Evolutionary conservation across 1,140 invertebrate genomes (phyloP).

Genomic region (Conus ventricosus): DNA sequence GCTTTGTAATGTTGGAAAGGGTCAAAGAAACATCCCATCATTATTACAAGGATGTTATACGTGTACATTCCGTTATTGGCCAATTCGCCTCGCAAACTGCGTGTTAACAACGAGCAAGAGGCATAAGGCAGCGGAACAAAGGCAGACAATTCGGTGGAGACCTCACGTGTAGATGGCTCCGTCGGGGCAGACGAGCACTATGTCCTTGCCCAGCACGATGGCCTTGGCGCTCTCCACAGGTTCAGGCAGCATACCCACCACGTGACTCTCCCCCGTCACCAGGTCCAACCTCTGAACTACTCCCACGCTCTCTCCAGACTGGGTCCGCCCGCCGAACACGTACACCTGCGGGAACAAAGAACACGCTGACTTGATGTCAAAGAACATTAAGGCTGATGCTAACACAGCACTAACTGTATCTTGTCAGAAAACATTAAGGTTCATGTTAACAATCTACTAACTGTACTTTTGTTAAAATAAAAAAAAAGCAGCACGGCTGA

Average conservation of each 20-base stretch:
- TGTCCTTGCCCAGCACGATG: conserved; percentile 19
- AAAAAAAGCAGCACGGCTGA: not conserved
- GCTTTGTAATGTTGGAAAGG: too few species aligned
- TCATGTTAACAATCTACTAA: too few species aligned
- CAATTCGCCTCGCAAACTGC: too few species aligned
- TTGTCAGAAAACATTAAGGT: too few species aligned
- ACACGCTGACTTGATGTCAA: not conserved
- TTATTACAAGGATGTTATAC: too few species aligned
- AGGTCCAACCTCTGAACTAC: conserved; percentile 48
- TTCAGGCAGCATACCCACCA: conserved; percentile 42
- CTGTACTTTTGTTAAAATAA: conserved; percentile 16
- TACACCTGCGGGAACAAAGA: conserved; percentile 32
- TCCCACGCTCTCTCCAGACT: conserved; percentile 22
- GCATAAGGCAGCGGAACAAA: too few species aligned
- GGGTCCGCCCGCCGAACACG: conserved; percentile 49
- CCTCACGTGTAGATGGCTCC: conserved; percentile 26
- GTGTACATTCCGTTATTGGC: too few species aligned
- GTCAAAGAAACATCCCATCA: too few species aligned
- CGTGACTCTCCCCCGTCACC: not conserved
- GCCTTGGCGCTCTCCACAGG: conserved; percentile 9
- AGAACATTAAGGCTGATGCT: too few species aligned
- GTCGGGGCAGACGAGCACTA: conserved; percentile 27
- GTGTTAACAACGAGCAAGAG: too few species aligned
- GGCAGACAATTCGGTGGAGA: too few species aligned
- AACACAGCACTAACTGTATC: too few species aligned